A percentile compares a stretch with the other conserved stretches of the same genome.
phyloP scores from a whole-genome alignment of 2,113 vertebrate genomes.

The Cheirogaleus medius region DNA sequence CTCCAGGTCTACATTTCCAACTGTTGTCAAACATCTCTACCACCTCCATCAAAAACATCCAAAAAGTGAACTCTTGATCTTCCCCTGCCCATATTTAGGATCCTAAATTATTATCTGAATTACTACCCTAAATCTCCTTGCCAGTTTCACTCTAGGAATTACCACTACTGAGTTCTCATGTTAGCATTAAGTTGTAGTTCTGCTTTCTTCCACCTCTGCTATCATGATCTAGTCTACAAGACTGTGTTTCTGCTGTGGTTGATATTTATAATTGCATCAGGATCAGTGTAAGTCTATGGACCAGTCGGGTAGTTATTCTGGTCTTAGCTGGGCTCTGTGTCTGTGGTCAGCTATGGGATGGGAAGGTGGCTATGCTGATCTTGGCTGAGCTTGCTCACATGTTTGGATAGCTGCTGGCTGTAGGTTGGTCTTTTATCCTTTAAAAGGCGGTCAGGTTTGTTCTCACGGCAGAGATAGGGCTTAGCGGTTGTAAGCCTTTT shows the following conservation, averaged over 20 bases:
- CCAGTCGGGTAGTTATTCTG: not conserved
- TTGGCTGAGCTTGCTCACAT: not conserved
- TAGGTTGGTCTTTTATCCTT: not conserved
- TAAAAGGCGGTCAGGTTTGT: not conserved
- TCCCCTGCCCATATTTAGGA: not conserved
- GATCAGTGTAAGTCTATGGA: not conserved
- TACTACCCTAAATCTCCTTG: not conserved
- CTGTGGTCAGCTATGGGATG: not conserved
- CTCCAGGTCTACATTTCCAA: not conserved
- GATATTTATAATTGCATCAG: not conserved
- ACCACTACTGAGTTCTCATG: not conserved
- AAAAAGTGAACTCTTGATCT: not conserved
- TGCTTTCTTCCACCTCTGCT: not conserved
- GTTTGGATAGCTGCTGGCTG: not conserved
- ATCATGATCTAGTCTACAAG: not conserved
- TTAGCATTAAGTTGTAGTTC: not conserved
- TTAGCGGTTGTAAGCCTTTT: not conserved
- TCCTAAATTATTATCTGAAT: not conserved
- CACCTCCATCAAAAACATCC: not conserved
- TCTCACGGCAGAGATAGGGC: not conserved
- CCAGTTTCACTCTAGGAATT: not conserved
- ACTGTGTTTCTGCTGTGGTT: not conserved
- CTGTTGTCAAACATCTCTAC: not conserved
- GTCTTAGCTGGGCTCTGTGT: not conserved
- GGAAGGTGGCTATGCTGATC: not conserved